Conservation (phyloP, 1,140 invertebrate species). For the Euura saliciscinereae region DNA sequence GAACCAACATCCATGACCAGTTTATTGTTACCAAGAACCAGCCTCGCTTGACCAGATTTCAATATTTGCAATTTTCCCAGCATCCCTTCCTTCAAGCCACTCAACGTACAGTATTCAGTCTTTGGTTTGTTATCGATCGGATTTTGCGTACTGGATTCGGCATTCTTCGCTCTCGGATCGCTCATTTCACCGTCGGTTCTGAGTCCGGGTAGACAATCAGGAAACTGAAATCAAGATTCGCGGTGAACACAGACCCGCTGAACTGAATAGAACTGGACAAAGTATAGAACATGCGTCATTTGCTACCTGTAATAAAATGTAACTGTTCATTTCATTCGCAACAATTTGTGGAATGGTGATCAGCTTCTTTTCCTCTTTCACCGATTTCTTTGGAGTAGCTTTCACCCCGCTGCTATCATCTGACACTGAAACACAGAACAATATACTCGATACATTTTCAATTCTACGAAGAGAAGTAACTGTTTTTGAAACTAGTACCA, state of each 20-base stretch:
- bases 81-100: conserved; percentile 46
- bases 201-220: conserved; percentile 50
- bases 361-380: conserved; percentile 23
- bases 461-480: no score
- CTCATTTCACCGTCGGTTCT: conserved; percentile 28
- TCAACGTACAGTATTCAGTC: conserved; percentile 38
- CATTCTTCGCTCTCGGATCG: conserved; percentile 26
- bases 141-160: conserved; percentile 19
- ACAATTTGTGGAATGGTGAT: conserved; percentile 40
- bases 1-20: conserved; percentile 48
- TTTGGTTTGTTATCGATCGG: conserved; percentile 28
- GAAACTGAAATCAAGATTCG: conserved; percentile 39
- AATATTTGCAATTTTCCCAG: conserved; percentile 55
- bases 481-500: no score
- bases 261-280: not conserved
- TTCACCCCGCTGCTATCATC: conserved; percentile 9
- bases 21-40: conserved; percentile 48
- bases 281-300: conserved; percentile 9
- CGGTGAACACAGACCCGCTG: no score
- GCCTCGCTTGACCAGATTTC: conserved; percentile 48
- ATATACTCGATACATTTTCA: no score
- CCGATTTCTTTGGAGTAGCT: conserved; percentile 10
- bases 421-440: not conserved
- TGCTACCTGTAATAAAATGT: conserved; percentile 49
- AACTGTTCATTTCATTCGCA: conserved; percentile 41